Base-by-base conservation (phyloP, 1,140 invertebrate genomes). In the Solenopsis invicta region DNA sequence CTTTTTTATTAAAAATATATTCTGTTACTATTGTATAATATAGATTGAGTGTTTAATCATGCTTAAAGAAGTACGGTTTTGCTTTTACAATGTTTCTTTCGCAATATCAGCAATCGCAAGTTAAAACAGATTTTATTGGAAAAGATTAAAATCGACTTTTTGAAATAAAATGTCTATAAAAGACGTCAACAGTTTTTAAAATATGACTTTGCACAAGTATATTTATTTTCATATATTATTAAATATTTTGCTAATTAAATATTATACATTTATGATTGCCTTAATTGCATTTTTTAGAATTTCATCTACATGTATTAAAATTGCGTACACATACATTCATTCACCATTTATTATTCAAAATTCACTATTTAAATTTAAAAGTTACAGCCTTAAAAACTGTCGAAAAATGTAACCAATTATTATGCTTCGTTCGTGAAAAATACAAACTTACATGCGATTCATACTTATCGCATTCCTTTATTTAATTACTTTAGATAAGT, bases 201-300 rank as follows among this genome's bases (percentile, higher is more conserved):
- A 61, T 29, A 61, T 61, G 3, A 18, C 16, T 18, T 50, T 71
- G 5, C 8, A 18, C 16, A 50, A 69, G 2, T 2, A 29, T 29
- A 50, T 71, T 71, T 18, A 71, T 52, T 71, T 71, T 50, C 5
- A 29, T 34, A 21, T 29, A 29, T 71, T 69, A 18, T 52, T 52
- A 16, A 45, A 67, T 67, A 29, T 45, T 66, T 48, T 48, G 37
- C 10, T 8, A 69, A 48, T 48, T 24, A 13, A 56, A 21, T 56
- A 21, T 56, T 66, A 18, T 18, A 37, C 6, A 41, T 66, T 66
- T 29, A 41, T 13, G 2, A 41, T 10, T 37, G 10, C 8, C 29
- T 10, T 29, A 66, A 66, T 66, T 16, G 12, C 18, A 24, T n/a
- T 48, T 69, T 48, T 24, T 1, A 24, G 16, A 9, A 24, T 5